phyloP scores from a whole-genome alignment of 2,113 vertebrate genomes.

The Taurulus bubalis region DNA sequence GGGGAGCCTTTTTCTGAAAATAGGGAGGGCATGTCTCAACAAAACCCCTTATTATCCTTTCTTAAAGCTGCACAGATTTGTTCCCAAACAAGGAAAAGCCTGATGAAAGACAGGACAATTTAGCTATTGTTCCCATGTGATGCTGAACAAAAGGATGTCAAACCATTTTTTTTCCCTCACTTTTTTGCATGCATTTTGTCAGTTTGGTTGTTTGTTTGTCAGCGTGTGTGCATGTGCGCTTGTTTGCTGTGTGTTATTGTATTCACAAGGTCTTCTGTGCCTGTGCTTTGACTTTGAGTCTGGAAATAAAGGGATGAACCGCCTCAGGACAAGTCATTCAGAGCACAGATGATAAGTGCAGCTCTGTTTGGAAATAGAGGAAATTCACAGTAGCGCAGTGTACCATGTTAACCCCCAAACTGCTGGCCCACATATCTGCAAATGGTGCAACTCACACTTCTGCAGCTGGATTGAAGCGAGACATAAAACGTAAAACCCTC shows the following conservation, averaged over 20 bases:
- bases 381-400: conserved; percentile 36
- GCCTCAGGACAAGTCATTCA: conserved; percentile 72
- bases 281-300: conserved; percentile 69
- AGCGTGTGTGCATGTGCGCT: conserved; percentile 6
- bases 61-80: conserved; percentile 40
- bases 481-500: conserved; percentile 27
- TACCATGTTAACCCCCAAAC: conserved; percentile 31
- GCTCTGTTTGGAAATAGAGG: conserved; percentile 59
- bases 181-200: not conserved
- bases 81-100: conserved; percentile 33
- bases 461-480: not conserved
- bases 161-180: conserved; percentile 14
- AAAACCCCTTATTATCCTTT: conserved; percentile 45
- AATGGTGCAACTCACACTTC: not conserved
- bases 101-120: conserved; percentile 38
- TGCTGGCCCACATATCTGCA: not conserved
- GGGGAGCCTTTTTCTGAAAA: conserved; percentile 43
- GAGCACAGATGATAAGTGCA: conserved; percentile 58
- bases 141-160: conserved; percentile 20
- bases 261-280: conserved; percentile 65
- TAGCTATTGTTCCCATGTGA: conserved; percentile 26
- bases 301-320: conserved; percentile 59
- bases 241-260: conserved; percentile 49
- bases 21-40: conserved; percentile 47
- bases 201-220: conserved; percentile 26